phyloP scores from a whole-genome alignment of 2,113 vertebrate species.

The Phalacrocorax aristotelis region DNA sequence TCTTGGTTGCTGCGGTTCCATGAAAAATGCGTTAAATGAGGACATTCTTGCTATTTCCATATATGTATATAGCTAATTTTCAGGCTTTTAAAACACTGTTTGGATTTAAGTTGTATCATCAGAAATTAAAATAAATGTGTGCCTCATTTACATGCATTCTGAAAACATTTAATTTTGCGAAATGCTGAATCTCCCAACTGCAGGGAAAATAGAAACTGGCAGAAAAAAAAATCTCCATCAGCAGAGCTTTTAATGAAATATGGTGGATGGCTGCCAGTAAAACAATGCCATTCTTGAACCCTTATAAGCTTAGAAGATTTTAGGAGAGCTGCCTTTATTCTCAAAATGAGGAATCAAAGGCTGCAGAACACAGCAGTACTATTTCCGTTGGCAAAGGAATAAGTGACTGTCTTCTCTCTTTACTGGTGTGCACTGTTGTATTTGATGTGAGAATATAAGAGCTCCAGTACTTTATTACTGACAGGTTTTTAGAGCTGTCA shows the following conservation, averaged over 20 bases:
- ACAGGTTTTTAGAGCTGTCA: neutral
- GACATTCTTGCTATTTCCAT: neutral
- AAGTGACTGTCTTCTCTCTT: neutral
- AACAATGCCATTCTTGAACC: neutral
- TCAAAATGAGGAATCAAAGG: neutral
- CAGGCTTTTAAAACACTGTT: neutral
- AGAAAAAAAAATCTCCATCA: neutral
- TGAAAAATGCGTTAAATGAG: neutral
- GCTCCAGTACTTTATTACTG: neutral
- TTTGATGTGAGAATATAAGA: neutral
- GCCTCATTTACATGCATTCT: conserved; percentile 24
- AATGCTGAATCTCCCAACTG: neutral
- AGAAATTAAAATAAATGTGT: conserved; percentile 46
- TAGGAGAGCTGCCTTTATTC: neutral
- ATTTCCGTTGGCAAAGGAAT: neutral
- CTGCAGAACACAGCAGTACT: neutral
- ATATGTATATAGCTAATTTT: neutral
- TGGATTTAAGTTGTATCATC: conserved; percentile 14
- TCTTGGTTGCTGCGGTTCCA: neutral
- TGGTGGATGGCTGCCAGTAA: neutral
- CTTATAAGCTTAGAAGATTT: neutral
- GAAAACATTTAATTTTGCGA: conserved; percentile 18
- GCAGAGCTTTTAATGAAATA: neutral
- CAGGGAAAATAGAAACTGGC: neutral
- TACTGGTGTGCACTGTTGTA: neutral